A percentile compares a stretch with the other conserved stretches of the same genome.
Evolutionary conservation across 1,140 invertebrate species (phyloP).

Genomic region (Caenorhabditis brenneri): DNA sequence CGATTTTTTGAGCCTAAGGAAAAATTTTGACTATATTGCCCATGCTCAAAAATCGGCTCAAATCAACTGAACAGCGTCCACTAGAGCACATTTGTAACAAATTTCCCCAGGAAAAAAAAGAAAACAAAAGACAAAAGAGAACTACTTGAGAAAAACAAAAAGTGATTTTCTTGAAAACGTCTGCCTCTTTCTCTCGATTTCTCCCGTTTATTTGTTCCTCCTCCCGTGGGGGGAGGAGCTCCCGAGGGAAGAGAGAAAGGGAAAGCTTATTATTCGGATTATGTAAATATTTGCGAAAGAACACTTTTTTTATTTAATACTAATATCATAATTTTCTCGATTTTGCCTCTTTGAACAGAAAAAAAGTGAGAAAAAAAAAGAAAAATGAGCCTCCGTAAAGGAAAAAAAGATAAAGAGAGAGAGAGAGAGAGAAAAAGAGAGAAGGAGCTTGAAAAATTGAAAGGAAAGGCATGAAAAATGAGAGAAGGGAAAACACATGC

Average conservation of each 20-base stretch:
- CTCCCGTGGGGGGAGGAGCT: background rate
- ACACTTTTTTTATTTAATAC: background rate
- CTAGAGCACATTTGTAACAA: no score
- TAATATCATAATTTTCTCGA: constrained; percentile 18
- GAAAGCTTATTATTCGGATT: background rate
- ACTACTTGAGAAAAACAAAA: no score
- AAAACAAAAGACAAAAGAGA: no score
- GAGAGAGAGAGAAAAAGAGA: background rate
- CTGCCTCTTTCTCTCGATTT: no score
- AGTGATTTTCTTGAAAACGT: no score
- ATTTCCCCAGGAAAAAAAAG: no score
- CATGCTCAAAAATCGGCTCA: no score
- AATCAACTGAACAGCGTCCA: no score
- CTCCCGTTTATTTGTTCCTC: background rate
- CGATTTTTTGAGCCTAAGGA: no score
- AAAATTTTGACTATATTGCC: no score
- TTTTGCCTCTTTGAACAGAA: background rate
- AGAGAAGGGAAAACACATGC: background rate
- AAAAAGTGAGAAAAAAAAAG: background rate
- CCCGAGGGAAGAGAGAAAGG: background rate
- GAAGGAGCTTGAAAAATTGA: background rate
- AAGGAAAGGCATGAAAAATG: background rate
- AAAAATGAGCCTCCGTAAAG: background rate
- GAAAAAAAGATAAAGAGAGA: background rate
- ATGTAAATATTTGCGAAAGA: background rate